Evolutionary conservation across 1,140 invertebrate species (phyloP), one percentile per base, ranked within the genome.

Genomic region (Anagrus nilaparvatae): DNA sequence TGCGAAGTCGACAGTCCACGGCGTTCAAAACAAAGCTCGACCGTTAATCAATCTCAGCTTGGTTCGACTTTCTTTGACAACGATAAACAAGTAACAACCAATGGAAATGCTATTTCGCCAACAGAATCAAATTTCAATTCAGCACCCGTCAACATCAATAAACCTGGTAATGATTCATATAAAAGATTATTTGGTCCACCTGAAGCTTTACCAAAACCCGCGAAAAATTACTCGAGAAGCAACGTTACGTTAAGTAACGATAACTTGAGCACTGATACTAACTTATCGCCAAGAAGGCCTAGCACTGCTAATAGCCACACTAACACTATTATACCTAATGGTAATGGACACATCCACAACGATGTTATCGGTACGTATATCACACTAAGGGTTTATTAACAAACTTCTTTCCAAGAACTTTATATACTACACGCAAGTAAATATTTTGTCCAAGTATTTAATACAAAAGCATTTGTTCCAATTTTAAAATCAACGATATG

Each of bases 111-210:
- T 29, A 8, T 24, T 19, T 24, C 14, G 25, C 18, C 23, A 3
- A 18, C 31, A 4, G 7, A 5, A 14, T 31, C 44, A 4, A 32
- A 36, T 17, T 28, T 23, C 12, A 47, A 31, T 42, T 49, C 44
- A 45, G 52, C 45, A 25, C 51, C 47, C 36, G 58, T 59, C 31
- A 52, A 58, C 25, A 61, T 63, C 17, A 61, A 44, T 51, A 71
- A 71, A 58, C 63, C 66, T 40, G 69, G 69, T 67, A 71, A 70
- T 65, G 65, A 71, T 59, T 69, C 68, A 45, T 60, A 71, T 61
- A 64, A 64, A 50, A 63, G 68, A 46, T 62, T 71, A 51, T 71
- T 71, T 59, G 70, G 69, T 53, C 67, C 63, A 46, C 62, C 61
- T 57, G 58, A 66, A 56, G 56, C 59, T 61, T 61, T 55, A 52